Percentiles rank a stretch among this genome's conserved stretches.
These are phyloP conservation scores for Bombus breviceps DNA, from an alignment of 1,140 invertebrate genomes.

Conservation along the genomic window DNA sequence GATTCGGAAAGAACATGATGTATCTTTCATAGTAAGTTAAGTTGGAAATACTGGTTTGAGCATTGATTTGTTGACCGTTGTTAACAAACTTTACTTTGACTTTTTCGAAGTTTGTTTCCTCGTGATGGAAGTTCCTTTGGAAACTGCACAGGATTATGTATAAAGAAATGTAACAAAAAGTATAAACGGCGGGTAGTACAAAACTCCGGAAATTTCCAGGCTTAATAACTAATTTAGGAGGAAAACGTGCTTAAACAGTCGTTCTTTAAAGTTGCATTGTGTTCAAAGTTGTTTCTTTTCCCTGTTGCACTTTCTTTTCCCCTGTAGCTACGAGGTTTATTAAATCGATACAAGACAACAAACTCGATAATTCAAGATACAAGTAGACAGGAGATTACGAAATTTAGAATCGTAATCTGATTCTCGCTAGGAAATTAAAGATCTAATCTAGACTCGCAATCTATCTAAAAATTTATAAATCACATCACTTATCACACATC, in stretches of 20 bases:
- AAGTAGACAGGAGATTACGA: background rate
- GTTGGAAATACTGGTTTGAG: background rate
- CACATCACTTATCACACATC: background rate
- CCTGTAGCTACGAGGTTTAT: too few relatives aligned
- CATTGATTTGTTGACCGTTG: background rate
- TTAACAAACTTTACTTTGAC: background rate
- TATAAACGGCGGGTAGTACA: background rate
- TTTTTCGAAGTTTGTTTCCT: background rate
- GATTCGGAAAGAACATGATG: background rate
- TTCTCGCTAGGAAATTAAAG: background rate
- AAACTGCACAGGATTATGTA: background rate
- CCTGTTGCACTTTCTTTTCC: background rate
- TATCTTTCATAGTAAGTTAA: background rate
- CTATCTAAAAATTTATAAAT: background rate
- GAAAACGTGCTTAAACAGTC: background rate
- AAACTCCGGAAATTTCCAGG: background rate
- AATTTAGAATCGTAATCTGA: background rate
- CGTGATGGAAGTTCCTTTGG: background rate
- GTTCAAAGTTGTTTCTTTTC: background rate
- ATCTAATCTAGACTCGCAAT: background rate
- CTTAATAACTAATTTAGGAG: conserved; percentile 16
- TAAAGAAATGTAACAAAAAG: background rate
- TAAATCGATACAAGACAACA: background rate
- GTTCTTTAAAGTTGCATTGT: background rate
- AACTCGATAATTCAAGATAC: background rate